These are phyloP conservation scores for Oryzias javanicus DNA, from an alignment of 2,113 vertebrate genomes.

Conservation along the genomic window DNA sequence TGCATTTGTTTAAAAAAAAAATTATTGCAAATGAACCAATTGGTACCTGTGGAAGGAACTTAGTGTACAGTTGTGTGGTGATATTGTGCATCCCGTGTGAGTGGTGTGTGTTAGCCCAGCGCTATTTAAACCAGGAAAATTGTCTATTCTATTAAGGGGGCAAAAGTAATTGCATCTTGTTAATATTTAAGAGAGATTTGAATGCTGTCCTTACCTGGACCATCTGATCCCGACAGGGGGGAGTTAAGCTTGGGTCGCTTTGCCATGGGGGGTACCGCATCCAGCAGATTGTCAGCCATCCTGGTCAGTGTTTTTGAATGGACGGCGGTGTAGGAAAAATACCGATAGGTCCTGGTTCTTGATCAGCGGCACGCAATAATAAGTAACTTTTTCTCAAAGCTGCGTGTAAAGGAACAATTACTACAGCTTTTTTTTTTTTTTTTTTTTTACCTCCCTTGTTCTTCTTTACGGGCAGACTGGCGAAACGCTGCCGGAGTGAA, in stretches of 20 bases:
- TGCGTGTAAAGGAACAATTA: slow-evolving; percentile 32
- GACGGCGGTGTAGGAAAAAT: slow-evolving; percentile 28
- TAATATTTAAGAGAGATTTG: not conserved
- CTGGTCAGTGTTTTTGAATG: slow-evolving; percentile 29
- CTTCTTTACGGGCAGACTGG: slow-evolving; percentile 57
- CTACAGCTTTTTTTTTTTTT: slow-evolving; percentile 39
- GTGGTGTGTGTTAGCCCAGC: not conserved
- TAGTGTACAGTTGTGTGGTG: slow-evolving; percentile 3
- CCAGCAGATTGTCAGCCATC: slow-evolving; percentile 95
- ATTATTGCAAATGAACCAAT: slow-evolving; percentile 1
- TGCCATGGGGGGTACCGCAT: slow-evolving; percentile 90
- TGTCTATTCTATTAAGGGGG: not conserved
- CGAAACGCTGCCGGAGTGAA: slow-evolving; percentile 63
- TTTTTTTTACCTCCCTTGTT: no score
- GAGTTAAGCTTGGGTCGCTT: slow-evolving; percentile 95
- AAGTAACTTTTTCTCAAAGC: slow-evolving; percentile 38
- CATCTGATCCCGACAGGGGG: slow-evolving; percentile 88
- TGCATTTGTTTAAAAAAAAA: no score
- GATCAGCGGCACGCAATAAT: slow-evolving; percentile 10
- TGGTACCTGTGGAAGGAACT: not conserved
- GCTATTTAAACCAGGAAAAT: not conserved
- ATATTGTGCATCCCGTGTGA: slow-evolving; percentile 9
- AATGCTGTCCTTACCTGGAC: slow-evolving; percentile 82
- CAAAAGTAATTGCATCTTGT: not conserved
- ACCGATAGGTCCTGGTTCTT: slow-evolving; percentile 24